Base-by-base conservation (phyloP, 2,113 vertebrate genomes). In the Prunella fulvescens region DNA sequence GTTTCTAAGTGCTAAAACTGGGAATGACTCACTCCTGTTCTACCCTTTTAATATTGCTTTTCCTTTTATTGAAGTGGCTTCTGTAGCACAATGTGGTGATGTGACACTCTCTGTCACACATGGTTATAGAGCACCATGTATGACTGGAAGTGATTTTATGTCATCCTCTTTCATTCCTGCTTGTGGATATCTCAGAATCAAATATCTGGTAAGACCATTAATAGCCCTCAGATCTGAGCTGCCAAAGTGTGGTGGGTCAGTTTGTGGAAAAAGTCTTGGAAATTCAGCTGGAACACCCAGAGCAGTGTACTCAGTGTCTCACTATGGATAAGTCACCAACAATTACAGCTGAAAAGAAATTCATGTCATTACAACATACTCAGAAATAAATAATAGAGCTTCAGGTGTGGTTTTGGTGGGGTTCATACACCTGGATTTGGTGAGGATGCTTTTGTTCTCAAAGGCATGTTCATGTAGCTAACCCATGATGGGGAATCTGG, bases 341-440 rank as follows among this genome's bases (percentile, higher is more conserved):
- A 33, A 7, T 3, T 35, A 19, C 26, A 78, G 5, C 60, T 61
- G n/a, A 9, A 22, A 28, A 17, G 71, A 65, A 35, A 35, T 35
- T 5, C 47, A 51, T 8, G 19, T 35, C 14, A 17, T 51, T 53
- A 31, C 19, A 65, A 8, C 7, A 6, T 37, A 35, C 8, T 71
- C 15, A 20, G 45, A 83, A 72, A 71, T 19, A 53, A 90, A 29
- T 26, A 62, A 11, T 14, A 10, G 2, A 20, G 7, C 57, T 88
- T 78, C 4, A 11, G 0, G 0, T 72, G 60, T 20, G 2, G 2
- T 61, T 81, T 76, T 76, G 24, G 11, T 45, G 8, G 3, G 1
- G 7, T 33, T 88, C 61, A 86, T 40, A 53, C 7, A 3, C 61
- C 56, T n/a, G 19, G 1, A 26, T 91, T 77, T 81, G 40, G 18